Evolutionary conservation across 30 jellyfish, hydroid and myxozoan species (phyloP).

Genomic region (Clytia hemisphaerica): DNA sequence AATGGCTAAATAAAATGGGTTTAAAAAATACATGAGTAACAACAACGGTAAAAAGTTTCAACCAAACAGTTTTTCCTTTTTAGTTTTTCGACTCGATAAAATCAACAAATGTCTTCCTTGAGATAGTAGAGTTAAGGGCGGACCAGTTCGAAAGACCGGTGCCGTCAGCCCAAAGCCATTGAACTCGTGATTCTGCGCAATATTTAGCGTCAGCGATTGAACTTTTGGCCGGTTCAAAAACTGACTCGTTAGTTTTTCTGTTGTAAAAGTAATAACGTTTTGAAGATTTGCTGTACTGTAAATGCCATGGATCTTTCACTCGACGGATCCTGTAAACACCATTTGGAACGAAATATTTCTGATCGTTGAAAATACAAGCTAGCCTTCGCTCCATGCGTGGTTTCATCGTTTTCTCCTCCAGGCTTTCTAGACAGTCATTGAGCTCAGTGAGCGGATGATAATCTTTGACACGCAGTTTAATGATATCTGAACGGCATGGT

Average conservation of each 20-base stretch:
- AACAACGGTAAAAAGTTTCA: too few species aligned
- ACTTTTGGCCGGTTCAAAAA: constrained; percentile 56
- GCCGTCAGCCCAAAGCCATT: constrained; percentile 25
- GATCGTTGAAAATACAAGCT: constrained; percentile 34
- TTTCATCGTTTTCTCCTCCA: constrained; percentile 57
- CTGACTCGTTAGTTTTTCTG: constrained; percentile 41
- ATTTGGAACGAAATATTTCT: constrained; percentile 57
- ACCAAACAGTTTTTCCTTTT: too few species aligned
- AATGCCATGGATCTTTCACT: constrained; percentile 76
- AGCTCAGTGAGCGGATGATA: neutral
- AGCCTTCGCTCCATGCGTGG: constrained; percentile 36
- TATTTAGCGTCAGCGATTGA: constrained; percentile 62
- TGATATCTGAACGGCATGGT: constrained; percentile 63
- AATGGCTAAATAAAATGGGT: too few species aligned
- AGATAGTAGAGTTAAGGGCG: too few species aligned
- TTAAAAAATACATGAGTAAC: too few species aligned
- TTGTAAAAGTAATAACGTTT: constrained; percentile 56
- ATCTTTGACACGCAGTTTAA: constrained; percentile 34
- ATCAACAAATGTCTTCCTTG: too few species aligned
- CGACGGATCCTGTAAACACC: constrained; percentile 64
- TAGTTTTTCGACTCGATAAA: too few species aligned
- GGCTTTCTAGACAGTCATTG: constrained; percentile 9
- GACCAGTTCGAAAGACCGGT: too few species aligned
- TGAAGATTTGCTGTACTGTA: constrained; percentile 50
- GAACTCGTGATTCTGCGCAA: constrained; percentile 10